Base-by-base conservation (phyloP, 2,888 invertebrate species). In the Heliconius hortense region DNA sequence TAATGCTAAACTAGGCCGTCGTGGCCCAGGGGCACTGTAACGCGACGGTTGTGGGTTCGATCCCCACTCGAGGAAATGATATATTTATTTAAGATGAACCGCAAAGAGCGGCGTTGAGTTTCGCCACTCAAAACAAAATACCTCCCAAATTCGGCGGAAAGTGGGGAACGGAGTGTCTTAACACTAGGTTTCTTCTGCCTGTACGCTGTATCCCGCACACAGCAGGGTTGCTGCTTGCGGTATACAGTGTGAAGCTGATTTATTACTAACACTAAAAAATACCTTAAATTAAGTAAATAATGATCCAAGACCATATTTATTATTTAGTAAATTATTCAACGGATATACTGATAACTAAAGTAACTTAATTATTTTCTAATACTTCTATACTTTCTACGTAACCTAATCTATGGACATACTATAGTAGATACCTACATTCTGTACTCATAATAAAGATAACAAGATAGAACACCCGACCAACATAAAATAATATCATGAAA, bases 401-500 rank as follows among this genome's bases (percentile, higher is more conserved):
- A 59, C 24, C 24, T 59, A 26, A n/a, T 10, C n/a, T 5, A 10
- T 13, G 35, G 10, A 24, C 4, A 59, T 59, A 59, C 59, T 59
- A 3, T 13, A 64, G 2, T 15, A 35, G n/a, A 64, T 39, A n/a
- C 11, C 13, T 15, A 64, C 13, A 39, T 69, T 24, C 15, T 35
- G 15, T 8, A 24, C 56, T 24, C n/a, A 10, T 69, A 56, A 56
- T 69, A 69, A 66, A 66, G 39, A 66, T 66, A 66, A 66, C 39
- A 66, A 66, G 66, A 43, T 66, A 66, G 3, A 66, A 35, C 39
- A n/a, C 39, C 28, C 64, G 24, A 43, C 48, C 63, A 67, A 68
- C 72, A 67, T 70, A 62, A 71, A 76, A 77, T 68, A 73, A 76
- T 76, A 77, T 77, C 78, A 81, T 82, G 82, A 83, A 82, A 77